Conservation (phyloP, 2,888 invertebrate species). For the Drosophila imparisetae region DNA sequence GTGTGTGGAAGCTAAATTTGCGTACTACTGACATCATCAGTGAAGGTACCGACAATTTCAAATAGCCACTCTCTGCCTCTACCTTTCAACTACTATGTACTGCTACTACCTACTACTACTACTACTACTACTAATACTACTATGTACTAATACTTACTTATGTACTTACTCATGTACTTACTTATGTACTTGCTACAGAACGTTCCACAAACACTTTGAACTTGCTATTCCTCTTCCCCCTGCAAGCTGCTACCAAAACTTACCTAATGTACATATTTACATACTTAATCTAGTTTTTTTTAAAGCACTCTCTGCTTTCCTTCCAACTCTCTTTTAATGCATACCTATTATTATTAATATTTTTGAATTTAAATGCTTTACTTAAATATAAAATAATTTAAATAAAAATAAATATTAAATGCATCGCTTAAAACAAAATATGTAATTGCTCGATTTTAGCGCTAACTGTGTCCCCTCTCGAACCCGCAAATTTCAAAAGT, state of each 20-base stretch:
- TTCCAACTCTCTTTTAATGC: conserved; percentile 1
- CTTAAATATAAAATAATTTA: neutral
- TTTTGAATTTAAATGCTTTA: conserved; percentile 2
- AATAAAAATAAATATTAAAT: conserved; percentile 10
- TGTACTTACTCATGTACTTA: conserved; percentile 30
- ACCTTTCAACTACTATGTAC: conserved; percentile 40
- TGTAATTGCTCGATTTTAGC: conserved; percentile 18
- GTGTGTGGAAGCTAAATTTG: conserved; percentile 45
- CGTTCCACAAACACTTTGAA: conserved; percentile 40
- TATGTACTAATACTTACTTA: conserved; percentile 23
- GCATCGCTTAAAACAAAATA: conserved; percentile 46
- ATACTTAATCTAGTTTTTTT: neutral
- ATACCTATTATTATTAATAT: conserved; percentile 13
- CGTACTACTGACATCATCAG: conserved; percentile 65
- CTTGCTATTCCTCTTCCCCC: conserved; percentile 25
- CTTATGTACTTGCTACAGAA: conserved; percentile 43
- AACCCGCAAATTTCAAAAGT: neutral
- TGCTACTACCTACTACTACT: conserved; percentile 42
- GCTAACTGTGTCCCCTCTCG: conserved; percentile 20
- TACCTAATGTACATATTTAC: conserved; percentile 31
- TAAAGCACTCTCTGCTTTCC: conserved; percentile 38
- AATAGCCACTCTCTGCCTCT: conserved; percentile 55
- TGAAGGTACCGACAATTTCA: conserved; percentile 65
- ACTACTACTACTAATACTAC: conserved; percentile 21
- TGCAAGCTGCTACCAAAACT: conserved; percentile 45